Percentiles rank a stretch among this genome's conserved stretches.
These are phyloP conservation scores for Pterostichus niger DNA, from an alignment of 2,888 invertebrate genomes.

Conservation along the genomic window DNA sequence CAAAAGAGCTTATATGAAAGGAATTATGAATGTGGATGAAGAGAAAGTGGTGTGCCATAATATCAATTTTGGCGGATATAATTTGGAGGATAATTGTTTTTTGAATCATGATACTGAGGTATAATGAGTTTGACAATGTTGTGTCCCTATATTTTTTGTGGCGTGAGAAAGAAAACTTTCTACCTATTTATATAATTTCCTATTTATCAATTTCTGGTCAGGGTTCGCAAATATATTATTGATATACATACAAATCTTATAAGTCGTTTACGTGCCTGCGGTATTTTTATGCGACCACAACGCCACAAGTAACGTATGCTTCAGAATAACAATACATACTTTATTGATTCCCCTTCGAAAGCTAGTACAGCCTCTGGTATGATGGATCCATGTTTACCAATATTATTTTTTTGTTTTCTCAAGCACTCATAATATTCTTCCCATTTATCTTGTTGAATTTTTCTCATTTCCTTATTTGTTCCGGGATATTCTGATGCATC, in stretches of 20 bases:
- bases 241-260: conserved; percentile 35
- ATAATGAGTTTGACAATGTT: too few species aligned
- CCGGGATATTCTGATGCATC: conserved; percentile 78
- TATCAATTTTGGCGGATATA: too few species aligned
- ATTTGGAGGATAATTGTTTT: not conserved
- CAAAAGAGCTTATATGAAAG: not conserved
- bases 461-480: conserved; percentile 74
- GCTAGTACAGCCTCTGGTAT: conserved; percentile 75
- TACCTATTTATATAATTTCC: too few species aligned
- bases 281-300: conserved; percentile 65
- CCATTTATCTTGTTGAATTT: conserved; percentile 78
- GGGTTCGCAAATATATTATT: not conserved
- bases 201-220: too few species aligned
- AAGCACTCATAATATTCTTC: conserved; percentile 79
- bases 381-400: conserved; percentile 74
- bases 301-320: conserved; percentile 45
- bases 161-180: not conserved
- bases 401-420: conserved; percentile 72
- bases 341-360: conserved; percentile 78
- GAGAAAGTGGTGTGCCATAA: not conserved
- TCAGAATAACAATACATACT: conserved; percentile 71
- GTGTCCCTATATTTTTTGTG: not conserved
- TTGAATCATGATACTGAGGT: too few species aligned
- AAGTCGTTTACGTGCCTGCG: conserved; percentile 22
- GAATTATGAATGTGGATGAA: not conserved